Conservation (phyloP, 2,888 invertebrate genomes). For the Amblyjoppa proteus region DNA sequence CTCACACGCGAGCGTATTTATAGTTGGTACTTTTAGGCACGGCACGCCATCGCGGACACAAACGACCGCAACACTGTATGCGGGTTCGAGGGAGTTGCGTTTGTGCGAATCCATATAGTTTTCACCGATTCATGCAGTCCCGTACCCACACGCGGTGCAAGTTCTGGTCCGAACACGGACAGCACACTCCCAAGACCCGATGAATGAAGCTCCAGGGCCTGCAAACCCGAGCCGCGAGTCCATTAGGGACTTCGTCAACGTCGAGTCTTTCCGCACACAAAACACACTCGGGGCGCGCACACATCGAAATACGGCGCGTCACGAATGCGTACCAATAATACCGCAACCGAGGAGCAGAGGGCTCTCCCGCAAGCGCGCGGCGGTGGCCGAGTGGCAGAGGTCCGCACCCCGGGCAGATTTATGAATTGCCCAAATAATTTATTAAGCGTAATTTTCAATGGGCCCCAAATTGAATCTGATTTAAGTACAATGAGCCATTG, state of each 20-base stretch:
- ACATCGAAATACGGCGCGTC: constrained; percentile 61
- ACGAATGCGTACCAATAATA: constrained; percentile 48
- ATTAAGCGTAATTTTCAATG: constrained; percentile 85
- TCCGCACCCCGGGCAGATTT: constrained; percentile 78
- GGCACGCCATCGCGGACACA: constrained; percentile 41
- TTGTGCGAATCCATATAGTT: constrained; percentile 13
- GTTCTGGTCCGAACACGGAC: constrained; percentile 12
- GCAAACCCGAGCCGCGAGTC: constrained; percentile 68
- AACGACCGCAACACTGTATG: constrained; percentile 1
- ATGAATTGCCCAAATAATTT: constrained; percentile 85
- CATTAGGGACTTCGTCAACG: constrained; percentile 75
- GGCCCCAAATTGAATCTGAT: constrained; percentile 85
- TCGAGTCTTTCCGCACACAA: constrained; percentile 51
- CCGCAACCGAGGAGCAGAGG: constrained; percentile 12
- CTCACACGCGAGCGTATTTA: constrained; percentile 63
- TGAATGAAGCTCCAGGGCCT: constrained; percentile 60
- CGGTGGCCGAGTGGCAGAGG: constrained; percentile 31
- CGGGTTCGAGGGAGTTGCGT: constrained; percentile 1
- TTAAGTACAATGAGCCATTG: constrained; percentile 84
- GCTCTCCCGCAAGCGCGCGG: constrained; percentile 46
- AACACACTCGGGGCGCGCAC: constrained; percentile 24
- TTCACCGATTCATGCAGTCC: constrained; percentile 2
- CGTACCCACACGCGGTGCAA: not conserved
- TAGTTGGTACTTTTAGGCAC: constrained; percentile 38
- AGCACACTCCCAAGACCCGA: constrained; percentile 48